phyloP scores from a whole-genome alignment of 2,888 invertebrate genomes.

The Drosophila buzzatii region DNA sequence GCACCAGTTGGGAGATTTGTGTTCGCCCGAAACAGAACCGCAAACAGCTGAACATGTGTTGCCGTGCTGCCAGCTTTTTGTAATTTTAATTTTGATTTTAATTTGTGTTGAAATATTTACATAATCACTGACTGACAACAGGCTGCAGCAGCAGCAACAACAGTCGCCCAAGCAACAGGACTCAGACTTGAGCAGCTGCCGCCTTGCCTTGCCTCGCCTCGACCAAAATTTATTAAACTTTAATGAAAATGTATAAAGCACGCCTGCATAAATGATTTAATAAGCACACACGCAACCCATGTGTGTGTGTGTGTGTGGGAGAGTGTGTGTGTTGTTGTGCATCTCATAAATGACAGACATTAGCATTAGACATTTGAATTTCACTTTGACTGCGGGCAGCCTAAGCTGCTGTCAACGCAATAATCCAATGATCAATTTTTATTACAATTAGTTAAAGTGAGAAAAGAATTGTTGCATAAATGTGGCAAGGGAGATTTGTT shows the following conservation, averaged over 20 bases:
- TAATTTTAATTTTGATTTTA: conserved; percentile 84
- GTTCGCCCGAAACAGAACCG: conserved; percentile 33
- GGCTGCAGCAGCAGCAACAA: conserved; percentile 25
- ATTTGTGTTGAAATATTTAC: conserved; percentile 84
- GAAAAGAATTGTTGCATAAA: conserved; percentile 14
- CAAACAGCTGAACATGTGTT: conserved; percentile 63
- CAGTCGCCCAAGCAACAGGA: conserved; percentile 16
- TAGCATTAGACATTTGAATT: conserved; percentile 63
- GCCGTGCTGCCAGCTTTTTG: conserved; percentile 72
- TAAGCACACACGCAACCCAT: conserved; percentile 51
- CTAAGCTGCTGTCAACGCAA: conserved; percentile 9
- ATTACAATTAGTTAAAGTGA: conserved; percentile 16
- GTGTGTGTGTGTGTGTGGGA: conserved; percentile 13
- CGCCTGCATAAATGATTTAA: conserved; percentile 79
- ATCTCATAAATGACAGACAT: conserved; percentile 61
- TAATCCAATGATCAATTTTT: conserved; percentile 47
- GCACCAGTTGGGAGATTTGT: conserved; percentile 6
- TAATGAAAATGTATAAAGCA: conserved; percentile 80
- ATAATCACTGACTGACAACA: conserved; percentile 83
- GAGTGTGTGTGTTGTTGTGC: conserved; percentile 16
- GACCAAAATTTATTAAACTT: conserved; percentile 72
- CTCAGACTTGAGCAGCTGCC: conserved; percentile 49
- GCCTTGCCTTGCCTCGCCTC: conserved; percentile 1
- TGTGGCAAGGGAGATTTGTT: not conserved
- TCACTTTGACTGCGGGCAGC: conserved; percentile 38